Base-by-base conservation (phyloP, 2,888 invertebrate genomes). In the Tenodera sinensis region DNA sequence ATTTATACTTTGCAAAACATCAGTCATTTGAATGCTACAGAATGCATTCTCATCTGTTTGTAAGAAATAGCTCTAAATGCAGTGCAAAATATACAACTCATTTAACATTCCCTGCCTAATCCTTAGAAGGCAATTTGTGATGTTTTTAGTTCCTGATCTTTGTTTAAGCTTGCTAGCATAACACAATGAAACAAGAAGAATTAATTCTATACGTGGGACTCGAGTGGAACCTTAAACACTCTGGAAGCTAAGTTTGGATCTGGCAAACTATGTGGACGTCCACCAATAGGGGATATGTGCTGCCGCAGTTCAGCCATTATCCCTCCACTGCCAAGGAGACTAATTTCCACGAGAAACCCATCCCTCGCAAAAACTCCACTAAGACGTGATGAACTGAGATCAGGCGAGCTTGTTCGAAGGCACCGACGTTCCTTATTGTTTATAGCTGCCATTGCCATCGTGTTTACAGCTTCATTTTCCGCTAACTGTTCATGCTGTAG, bases 361-460 rank as follows among this genome's bases (percentile, higher is more conserved):
- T 93, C 93, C 27, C 93, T 91, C 90, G 93, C 89, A 28, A 88
- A 27, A n/a, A 84, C 83, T 25, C 87, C 83, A 28, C 81, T 89
- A 12, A 87, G 83, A n/a, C 90, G 90, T 0, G 89, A 91, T 20
- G 91, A 91, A 91, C 95, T 95, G 85, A 95, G 93, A 92, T 95
- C 95, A 7, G 95, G 95, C 12, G 95, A 95, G 91, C 95, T 95
- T 8, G 95, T 95, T 89, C 96, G 93, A 42, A 95, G 91, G 90
- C 94, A 93, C 90, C 95, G 91, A 89, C 94, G 93, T 91, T 94
- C 94, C 90, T 94, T 94, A 91, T 93, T 93, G 25, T 87, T 84
- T 15, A 89, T 83, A 20, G 88, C 88, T 14, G 89, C 88, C 85
- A 89, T 88, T 20, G 89, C 89, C 42, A 42, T 42, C 0, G 87